These are phyloP conservation scores for Mesochorus sp. DNA, from an alignment of 2,888 invertebrate genomes.

Conservation along the genomic window DNA sequence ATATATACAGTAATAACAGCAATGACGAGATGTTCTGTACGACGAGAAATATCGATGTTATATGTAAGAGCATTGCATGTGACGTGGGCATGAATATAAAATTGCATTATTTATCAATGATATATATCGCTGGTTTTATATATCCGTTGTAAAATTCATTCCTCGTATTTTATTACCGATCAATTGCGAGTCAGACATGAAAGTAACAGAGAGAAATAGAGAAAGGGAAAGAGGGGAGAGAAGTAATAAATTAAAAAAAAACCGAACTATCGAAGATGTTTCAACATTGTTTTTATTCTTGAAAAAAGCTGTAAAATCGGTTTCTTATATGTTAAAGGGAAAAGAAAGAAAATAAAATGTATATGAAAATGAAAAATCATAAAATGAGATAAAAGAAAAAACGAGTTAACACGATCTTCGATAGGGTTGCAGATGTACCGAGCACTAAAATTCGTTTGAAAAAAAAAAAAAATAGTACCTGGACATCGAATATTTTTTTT, in stretches of 20 bases:
- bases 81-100: constrained; percentile 40
- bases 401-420: background rate
- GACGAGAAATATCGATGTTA: constrained; percentile 8
- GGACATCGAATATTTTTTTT: background rate
- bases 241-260: background rate
- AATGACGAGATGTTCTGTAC: background rate
- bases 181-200: constrained; percentile 14
- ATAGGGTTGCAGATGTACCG: background rate
- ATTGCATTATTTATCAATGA: constrained; percentile 52
- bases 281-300: background rate
- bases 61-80: constrained; percentile 20
- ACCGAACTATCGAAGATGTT: constrained; percentile 1
- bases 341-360: too few species aligned
- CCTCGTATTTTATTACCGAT: constrained; percentile 10
- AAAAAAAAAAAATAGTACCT: too few species aligned
- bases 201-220: constrained; percentile 3
- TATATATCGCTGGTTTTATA: constrained; percentile 14
- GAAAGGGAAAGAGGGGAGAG: constrained; percentile 13
- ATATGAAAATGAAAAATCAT: background rate
- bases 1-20: background rate
- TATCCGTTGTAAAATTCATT: constrained; percentile 20
- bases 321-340: background rate
- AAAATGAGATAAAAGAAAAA: background rate
- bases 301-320: background rate
- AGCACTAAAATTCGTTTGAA: constrained; percentile 17